Evolutionary conservation across 1,140 invertebrate genomes (phyloP), one percentile per base, ranked within the genome.

Genomic region (Archivesica marissinica): DNA sequence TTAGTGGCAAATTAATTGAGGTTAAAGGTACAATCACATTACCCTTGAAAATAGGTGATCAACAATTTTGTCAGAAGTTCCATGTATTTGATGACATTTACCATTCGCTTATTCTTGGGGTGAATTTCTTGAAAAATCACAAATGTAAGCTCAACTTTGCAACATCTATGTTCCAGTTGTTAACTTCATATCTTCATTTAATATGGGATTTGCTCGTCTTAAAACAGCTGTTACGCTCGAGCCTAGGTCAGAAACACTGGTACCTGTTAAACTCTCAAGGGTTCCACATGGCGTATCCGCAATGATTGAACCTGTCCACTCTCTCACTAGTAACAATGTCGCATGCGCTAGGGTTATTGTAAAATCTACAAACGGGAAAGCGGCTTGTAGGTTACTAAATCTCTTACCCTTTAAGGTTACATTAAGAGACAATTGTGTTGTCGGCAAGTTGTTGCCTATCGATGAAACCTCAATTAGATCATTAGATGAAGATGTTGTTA

Each of bases 11-110:
- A 54, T 1, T 28, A 7, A 20, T 76, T 33, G 3, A 52, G 9
- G 72, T 76, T 7, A 54, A 76, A 54, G 72, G 72, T 44, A 33
- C 47, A 9, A 28, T 76, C 2, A 56, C 30, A 30, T 47, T 76
- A n/a, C 30, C 28, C 44, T 20, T 76, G 17, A 52, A 50, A n/a
- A 76, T 76, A 3, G 72, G 47, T 76, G 23, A 54, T 1, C 17
- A 20, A 11, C 0, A 23, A 7, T 54, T 78, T 64, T 11, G 54
- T n/a, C 54, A 78, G 15, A 61, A 2, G 7, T 78, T 78, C 44
- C 38, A 78, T 78, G 76, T 78, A 11, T 78, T 59, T 61, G 56
- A 78, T 44, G n/a, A 64, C 20, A 76, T 76, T 54, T 50, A 76
- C 20, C 50, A 56, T 54, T 11, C 9, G 15, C 44, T 76, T 30